Conservation (phyloP, 2,797 vertebrate species). For the Monodelphis domestica region DNA sequence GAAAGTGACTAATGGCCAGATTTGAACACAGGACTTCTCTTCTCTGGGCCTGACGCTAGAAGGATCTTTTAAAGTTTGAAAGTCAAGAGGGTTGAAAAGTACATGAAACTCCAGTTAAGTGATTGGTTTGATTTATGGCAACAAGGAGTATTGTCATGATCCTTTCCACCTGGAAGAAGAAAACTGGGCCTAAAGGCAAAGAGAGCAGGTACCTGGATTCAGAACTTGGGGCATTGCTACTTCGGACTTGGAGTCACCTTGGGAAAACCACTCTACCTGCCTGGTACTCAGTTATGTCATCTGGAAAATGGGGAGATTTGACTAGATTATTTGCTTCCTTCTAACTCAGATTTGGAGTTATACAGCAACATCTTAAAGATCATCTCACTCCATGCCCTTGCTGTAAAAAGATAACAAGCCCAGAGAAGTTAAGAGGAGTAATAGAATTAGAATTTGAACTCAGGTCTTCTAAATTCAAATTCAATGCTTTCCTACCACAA, state of each 20-base stretch:
- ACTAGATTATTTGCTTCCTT: neutral
- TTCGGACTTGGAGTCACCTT: neutral
- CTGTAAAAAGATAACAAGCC: neutral
- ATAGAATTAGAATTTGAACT: neutral
- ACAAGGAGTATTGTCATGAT: neutral
- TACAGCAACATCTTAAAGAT: neutral
- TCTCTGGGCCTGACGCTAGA: too few species aligned
- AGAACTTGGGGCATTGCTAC: neutral
- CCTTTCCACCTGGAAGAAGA: neutral
- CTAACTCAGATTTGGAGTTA: neutral
- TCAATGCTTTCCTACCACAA: neutral
- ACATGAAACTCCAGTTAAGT: neutral
- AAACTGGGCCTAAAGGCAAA: neutral
- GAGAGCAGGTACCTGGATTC: too few species aligned
- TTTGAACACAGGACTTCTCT: too few species aligned
- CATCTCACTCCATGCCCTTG: neutral
- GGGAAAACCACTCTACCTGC: neutral
- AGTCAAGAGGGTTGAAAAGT: conserved; percentile 53
- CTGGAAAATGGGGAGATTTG: neutral
- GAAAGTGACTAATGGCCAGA: too few species aligned
- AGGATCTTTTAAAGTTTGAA: conserved; percentile 40
- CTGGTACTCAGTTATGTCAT: neutral
- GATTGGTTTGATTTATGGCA: neutral
- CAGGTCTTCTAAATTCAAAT: neutral
- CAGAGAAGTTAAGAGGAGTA: neutral